Percentiles rank a stretch among this genome's conserved stretches.
phyloP scores from a whole-genome alignment of 2,888 invertebrate species.

The Cecidostiba fungosa region DNA sequence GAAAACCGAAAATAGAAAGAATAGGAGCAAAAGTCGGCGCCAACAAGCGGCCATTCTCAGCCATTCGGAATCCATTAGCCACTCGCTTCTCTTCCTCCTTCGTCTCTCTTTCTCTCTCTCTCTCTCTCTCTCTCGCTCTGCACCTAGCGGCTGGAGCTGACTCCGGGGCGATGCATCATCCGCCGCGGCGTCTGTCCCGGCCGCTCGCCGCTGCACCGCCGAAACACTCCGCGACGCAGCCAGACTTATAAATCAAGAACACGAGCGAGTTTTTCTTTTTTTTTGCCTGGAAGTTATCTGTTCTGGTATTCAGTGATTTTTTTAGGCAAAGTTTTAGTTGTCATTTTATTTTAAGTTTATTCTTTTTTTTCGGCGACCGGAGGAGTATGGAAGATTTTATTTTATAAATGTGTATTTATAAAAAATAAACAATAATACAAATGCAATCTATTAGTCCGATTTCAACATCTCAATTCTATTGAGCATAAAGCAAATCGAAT shows the following conservation, averaged over 20 bases:
- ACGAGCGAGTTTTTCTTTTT: neutral
- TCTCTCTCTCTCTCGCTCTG: conserved; percentile 30
- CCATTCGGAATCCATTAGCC: conserved; percentile 75
- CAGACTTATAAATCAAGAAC: conserved; percentile 76
- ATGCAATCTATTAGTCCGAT: too few relatives aligned
- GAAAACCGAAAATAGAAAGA: conserved; percentile 11
- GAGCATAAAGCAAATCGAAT: too few relatives aligned
- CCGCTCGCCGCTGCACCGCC: conserved; percentile 25
- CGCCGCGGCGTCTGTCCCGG: conserved; percentile 66
- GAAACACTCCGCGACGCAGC: conserved; percentile 58
- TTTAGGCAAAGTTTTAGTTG: neutral
- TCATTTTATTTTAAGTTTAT: neutral
- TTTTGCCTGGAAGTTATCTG: neutral
- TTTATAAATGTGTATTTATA: too few relatives aligned
- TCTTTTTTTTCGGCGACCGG: neutral
- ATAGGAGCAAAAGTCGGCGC: conserved; percentile 59
- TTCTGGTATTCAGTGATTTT: conserved; percentile 14
- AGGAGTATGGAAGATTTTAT: neutral
- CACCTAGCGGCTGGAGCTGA: conserved; percentile 73
- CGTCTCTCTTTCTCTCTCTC: conserved; percentile 51
- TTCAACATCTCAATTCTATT: too few relatives aligned
- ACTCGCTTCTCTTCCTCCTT: conserved; percentile 64
- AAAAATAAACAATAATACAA: too few relatives aligned
- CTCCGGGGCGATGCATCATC: conserved; percentile 74
- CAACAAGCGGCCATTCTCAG: conserved; percentile 71